Evolutionary conservation across 2,797 vertebrate species (phyloP).

Genomic region (Anas georgica): DNA sequence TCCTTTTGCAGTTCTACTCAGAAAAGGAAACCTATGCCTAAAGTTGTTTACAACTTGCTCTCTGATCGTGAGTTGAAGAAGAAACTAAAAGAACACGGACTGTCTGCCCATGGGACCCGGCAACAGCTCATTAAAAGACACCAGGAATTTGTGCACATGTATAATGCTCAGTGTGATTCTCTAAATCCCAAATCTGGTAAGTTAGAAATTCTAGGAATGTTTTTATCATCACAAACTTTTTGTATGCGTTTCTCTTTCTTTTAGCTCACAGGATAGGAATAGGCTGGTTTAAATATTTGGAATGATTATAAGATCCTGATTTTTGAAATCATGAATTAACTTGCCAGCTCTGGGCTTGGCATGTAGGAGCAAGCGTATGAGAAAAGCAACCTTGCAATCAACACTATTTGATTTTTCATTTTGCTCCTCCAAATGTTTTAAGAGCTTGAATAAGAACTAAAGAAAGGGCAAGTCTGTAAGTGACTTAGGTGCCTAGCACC

Average conservation of each 20-base stretch:
- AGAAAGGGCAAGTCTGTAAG: background rate
- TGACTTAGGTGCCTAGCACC: background rate
- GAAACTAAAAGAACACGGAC: conserved; percentile 85
- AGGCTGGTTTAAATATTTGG: background rate
- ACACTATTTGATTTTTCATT: background rate
- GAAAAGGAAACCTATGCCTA: conserved; percentile 84
- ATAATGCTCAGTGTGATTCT: conserved; percentile 93
- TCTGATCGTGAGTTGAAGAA: conserved; percentile 87
- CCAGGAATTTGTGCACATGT: conserved; percentile 89
- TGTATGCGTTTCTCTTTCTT: background rate
- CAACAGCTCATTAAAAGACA: conserved; percentile 89
- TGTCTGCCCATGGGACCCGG: conserved; percentile 84
- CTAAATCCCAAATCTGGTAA: conserved; percentile 88
- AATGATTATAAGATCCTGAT: background rate
- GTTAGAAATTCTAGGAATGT: background rate
- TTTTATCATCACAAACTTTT: background rate
- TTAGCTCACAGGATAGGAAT: accelerated
- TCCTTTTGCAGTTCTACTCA: conserved; percentile 74
- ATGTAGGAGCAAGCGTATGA: background rate
- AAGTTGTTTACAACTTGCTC: conserved; percentile 92
- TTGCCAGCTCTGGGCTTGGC: background rate
- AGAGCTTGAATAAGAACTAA: background rate
- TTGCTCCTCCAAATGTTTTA: background rate
- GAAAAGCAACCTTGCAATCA: background rate
- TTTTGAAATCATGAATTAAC: background rate